Evolutionary conservation across 2,797 vertebrate species (phyloP).

Genomic region (Brotogeris chrysoptera): DNA sequence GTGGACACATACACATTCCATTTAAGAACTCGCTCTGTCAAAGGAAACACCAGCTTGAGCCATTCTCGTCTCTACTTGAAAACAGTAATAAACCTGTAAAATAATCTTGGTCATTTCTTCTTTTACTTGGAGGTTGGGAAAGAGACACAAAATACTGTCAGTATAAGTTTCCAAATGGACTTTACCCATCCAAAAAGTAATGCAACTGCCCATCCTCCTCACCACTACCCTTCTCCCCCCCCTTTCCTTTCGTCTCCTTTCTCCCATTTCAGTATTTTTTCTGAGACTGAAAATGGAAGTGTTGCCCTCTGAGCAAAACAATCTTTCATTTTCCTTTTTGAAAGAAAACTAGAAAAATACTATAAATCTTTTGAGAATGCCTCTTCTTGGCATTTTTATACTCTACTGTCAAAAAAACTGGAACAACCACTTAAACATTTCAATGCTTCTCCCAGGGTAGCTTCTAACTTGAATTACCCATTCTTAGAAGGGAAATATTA

Average conservation of each 20-base stretch:
- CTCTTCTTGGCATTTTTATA: background rate
- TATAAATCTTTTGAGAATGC: background rate
- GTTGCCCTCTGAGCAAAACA: background rate
- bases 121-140: background rate
- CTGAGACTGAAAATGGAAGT: background rate
- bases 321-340: background rate
- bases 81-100: background rate
- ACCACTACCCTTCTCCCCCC: background rate
- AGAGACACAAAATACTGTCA: background rate
- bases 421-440: background rate
- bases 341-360: background rate
- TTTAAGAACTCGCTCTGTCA: background rate
- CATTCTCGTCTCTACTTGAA: background rate
- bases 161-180: accelerated
- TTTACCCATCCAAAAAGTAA: background rate
- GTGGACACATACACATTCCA: background rate
- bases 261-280: background rate
- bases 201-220: background rate
- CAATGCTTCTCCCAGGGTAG: background rate
- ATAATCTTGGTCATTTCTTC: accelerated
- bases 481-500: background rate
- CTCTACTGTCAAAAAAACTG: background rate
- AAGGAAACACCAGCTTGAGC: background rate
- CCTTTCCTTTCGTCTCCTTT: background rate
- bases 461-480: background rate